phyloP scores from a whole-genome alignment of 2,888 invertebrate species.

The Oscheius sp. region DNA sequence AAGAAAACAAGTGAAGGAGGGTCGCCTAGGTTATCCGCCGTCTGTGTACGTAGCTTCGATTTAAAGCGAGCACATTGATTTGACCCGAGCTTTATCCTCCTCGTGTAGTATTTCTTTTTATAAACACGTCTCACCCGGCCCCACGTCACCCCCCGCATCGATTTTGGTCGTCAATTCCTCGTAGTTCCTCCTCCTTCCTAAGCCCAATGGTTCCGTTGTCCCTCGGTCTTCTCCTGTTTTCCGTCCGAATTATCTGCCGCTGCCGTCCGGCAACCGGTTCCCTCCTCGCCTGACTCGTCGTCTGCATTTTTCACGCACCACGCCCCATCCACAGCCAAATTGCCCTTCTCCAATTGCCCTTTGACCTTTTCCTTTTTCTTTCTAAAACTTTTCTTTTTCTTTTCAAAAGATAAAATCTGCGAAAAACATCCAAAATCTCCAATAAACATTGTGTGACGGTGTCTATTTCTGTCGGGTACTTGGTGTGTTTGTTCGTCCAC shows the following conservation, averaged over 20 bases:
- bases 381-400: neutral
- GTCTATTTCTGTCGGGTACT: neutral
- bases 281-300: constrained; percentile 20
- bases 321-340: constrained; percentile 25
- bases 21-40: too few species aligned
- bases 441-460: neutral
- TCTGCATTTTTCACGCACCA: constrained; percentile 27
- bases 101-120: neutral
- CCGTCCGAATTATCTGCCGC: constrained; percentile 30
- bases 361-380: neutral
- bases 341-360: neutral
- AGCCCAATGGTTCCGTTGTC: neutral
- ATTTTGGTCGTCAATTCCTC: neutral
- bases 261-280: constrained; percentile 31
- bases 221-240: constrained; percentile 21
- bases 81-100: neutral
- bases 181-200: neutral
- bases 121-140: neutral
- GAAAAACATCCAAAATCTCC: neutral
- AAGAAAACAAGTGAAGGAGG: too few species aligned
- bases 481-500: neutral
- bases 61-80: too few species aligned
- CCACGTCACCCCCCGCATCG: constrained; percentile 6
- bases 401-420: neutral
- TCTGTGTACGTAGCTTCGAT: too few species aligned